Conservation (phyloP, 2,113 vertebrate genomes). For the Anolis carolinensis region DNA sequence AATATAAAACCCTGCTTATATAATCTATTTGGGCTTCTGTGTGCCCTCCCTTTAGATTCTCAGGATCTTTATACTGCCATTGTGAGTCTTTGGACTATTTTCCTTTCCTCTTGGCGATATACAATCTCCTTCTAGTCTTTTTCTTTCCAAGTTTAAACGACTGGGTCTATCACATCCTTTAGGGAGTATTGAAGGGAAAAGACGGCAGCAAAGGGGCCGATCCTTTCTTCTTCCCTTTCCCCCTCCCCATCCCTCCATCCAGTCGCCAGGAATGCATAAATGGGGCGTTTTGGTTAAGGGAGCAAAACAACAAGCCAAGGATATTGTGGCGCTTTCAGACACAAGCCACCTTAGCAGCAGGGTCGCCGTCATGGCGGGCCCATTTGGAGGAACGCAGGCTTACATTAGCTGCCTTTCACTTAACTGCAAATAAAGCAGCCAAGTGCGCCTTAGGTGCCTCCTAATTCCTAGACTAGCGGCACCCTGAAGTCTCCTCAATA, state of each 20-base stretch:
- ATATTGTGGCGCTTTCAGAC: constrained; percentile 50
- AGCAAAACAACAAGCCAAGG: constrained; percentile 56
- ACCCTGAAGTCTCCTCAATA: constrained; percentile 9
- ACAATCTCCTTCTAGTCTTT: neutral
- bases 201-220: neutral
- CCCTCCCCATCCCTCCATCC: neutral
- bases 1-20: constrained; percentile 53
- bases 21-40: neutral
- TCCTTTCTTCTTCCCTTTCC: neutral
- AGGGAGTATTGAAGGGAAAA: neutral
- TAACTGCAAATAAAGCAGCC: constrained; percentile 63
- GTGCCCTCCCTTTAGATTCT: neutral
- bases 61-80: neutral
- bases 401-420: constrained; percentile 66
- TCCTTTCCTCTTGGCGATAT: neutral
- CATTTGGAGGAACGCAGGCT: constrained; percentile 53
- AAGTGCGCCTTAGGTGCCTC: constrained; percentile 45
- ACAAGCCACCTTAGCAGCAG: constrained; percentile 58
- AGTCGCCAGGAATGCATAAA: constrained; percentile 65
- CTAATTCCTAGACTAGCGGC: constrained; percentile 17
- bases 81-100: neutral
- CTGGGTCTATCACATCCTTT: too few relatives aligned
- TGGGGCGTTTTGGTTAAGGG: constrained; percentile 54
- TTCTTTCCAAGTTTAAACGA: neutral
- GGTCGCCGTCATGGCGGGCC: constrained; percentile 57